Base-by-base conservation (phyloP, 2,888 invertebrate genomes). In the Didymodactylos carnosus region DNA sequence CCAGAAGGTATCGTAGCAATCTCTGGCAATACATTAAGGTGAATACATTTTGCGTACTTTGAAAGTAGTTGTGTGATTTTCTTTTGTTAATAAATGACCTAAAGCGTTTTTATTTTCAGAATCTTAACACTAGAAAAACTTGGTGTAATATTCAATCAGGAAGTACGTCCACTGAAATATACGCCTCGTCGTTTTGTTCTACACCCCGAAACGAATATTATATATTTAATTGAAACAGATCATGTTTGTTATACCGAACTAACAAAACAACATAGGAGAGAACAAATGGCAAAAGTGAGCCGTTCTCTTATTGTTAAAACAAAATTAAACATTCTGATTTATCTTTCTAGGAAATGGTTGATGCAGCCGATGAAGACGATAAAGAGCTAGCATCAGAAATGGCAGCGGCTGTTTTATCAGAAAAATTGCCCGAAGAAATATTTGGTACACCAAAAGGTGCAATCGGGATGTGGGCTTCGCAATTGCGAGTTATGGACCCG, bases 1-100 rank as follows among this genome's bases (percentile, higher is more conserved):
- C 93, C 94, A 0, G 98, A 98, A 84, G 98, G 98, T 78, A 94
- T 98, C 78, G 98, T 98, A 0, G 98, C 98, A 0, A 98, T 99
- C 82, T 94, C 95, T 0, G 92, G 94, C 2, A 98, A 98, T 81
- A 97, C 97, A 0, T 85, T 98, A 72, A 87, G 62, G 62, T 62
- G 95, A 70, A 14, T 16, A 43, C 16, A 43, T 43, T 43, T 16
- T 43, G 19, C 13, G 19, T 43, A 43, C 13, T 43, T 43, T 43
- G 13, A 43, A 43, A 43, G 13, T 43, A 14, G 19, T 43, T 19
- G 43, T 43, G 13, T 62, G n/a, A n/a, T n/a, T n/a, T 29, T 4
- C 1, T 16, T 7, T 7, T 46, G 0, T 13, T 14, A 14, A 3
- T 27, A 11, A n/a, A 23, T 16, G 16, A 23, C 25, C n/a, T 71